Conservation (phyloP, 2,797 vertebrate genomes). For the Poeciliopsis presidionis region DNA sequence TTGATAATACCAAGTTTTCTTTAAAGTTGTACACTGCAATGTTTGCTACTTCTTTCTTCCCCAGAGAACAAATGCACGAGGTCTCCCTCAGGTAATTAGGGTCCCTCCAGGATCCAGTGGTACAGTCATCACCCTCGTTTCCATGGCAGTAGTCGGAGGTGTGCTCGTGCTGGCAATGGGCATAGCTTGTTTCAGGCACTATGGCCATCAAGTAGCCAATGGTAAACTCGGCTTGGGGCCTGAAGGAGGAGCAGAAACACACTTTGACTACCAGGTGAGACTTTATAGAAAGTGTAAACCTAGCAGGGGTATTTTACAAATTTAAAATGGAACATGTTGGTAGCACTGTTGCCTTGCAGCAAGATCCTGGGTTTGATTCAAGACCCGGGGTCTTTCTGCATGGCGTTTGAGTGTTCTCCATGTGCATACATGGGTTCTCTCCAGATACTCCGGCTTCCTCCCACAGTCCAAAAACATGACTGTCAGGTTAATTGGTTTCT, state of each 20-base stretch:
- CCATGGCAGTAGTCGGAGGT: conserved; percentile 89
- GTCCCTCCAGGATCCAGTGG: conserved; percentile 85
- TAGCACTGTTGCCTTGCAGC: no score
- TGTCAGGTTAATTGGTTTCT: no score
- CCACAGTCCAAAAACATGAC: no score
- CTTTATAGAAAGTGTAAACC: background rate
- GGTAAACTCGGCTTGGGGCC: conserved; percentile 91
- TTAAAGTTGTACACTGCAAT: background rate
- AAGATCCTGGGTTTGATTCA: no score
- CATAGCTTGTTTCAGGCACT: conserved; percentile 88
- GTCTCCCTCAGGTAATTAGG: conserved; percentile 80
- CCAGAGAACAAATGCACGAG: conserved; percentile 86
- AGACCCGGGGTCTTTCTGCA: no score
- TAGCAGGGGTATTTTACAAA: background rate
- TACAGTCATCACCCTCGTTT: conserved; percentile 89
- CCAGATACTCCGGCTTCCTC: no score
- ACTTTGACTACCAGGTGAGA: conserved; percentile 96
- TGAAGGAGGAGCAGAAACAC: conserved; percentile 90
- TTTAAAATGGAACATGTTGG: background rate
- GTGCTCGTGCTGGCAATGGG: conserved; percentile 85
- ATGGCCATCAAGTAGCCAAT: conserved; percentile 87
- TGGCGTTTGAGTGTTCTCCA: no score
- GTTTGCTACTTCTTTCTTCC: conserved; percentile 5
- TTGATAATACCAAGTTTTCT: conserved; percentile 9
- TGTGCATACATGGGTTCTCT: no score